A percentile compares a stretch with the other conserved stretches of the same genome.
These are phyloP conservation scores for Cotesia chilonis DNA, from an alignment of 1,140 invertebrate genomes.

Conservation along the genomic window DNA sequence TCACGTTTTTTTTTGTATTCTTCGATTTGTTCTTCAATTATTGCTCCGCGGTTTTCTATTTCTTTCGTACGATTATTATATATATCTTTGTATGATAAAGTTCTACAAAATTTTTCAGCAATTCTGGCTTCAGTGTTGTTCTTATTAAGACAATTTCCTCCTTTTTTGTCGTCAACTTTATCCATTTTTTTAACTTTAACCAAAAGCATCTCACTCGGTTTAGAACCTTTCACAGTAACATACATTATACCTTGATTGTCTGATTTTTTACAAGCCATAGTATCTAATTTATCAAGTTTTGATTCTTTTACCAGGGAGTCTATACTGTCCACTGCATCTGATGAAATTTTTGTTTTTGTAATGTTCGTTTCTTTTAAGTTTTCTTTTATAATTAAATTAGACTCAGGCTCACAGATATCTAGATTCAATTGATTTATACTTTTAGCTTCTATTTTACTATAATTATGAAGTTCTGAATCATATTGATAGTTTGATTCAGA, in stretches of 20 bases:
- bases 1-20: conserved; percentile 62
- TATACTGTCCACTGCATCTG: not conserved
- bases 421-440: not conserved
- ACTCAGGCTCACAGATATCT: conserved; percentile 25
- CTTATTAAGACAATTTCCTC: conserved; percentile 44
- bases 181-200: conserved; percentile 65
- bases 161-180: conserved; percentile 55
- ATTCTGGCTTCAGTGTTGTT: conserved; percentile 49
- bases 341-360: conserved; percentile 47
- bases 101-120: conserved; percentile 52
- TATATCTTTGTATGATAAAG: conserved; percentile 50
- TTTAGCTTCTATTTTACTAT: conserved; percentile 45
- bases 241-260: conserved; percentile 63
- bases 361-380: conserved; percentile 49
- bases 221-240: conserved; percentile 62
- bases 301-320: conserved; percentile 26
- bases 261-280: conserved; percentile 32
- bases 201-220: conserved; percentile 60
- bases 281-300: conserved; percentile 54
- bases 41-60: conserved; percentile 49
- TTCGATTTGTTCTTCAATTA: conserved; percentile 63
- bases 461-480: conserved; percentile 45
- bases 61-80: conserved; percentile 44
- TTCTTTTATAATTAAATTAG: conserved; percentile 37
- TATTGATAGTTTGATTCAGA: conserved; percentile 47